A percentile compares a stretch with the other conserved stretches of the same genome.
Conservation (phyloP, 2,888 invertebrate genomes). For the Epinotia bilunana region DNA sequence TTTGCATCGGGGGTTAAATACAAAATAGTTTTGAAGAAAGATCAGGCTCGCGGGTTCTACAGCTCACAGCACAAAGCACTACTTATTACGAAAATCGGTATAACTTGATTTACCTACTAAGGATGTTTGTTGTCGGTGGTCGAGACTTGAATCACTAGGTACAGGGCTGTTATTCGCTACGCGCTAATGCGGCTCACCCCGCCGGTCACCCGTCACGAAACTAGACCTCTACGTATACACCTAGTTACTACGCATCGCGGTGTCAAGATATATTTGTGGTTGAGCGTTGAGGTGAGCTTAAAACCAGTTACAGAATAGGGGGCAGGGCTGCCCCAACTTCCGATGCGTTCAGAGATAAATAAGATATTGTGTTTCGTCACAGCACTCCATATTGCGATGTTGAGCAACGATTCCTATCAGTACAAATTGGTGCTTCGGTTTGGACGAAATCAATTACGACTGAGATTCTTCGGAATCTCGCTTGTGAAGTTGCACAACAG, state of each 20-base stretch:
- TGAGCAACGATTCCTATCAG: conserved; percentile 40
- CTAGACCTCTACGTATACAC: no score
- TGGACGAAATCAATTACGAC: conserved; percentile 40
- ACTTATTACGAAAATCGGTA: background rate
- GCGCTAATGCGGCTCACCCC: no score
- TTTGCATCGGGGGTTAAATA: no score
- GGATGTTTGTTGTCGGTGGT: background rate
- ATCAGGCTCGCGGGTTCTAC: no score
- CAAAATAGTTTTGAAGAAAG: no score
- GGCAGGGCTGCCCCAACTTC: conserved; percentile 23
- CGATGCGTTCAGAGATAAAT: conserved; percentile 36
- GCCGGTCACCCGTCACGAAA: no score
- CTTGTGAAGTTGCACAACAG: conserved; percentile 12
- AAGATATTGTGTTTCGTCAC: conserved; percentile 38
- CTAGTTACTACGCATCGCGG: no score
- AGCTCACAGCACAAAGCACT: no score
- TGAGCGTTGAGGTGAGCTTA: no score
- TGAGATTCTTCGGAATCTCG: conserved; percentile 13
- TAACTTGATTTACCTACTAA: background rate
- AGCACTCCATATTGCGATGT: conserved; percentile 33
- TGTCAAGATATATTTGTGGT: no score
- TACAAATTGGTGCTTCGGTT: conserved; percentile 35
- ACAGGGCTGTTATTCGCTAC: no score
- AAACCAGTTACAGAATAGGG: no score
- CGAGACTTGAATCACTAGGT: background rate